Evolutionary conservation across 2,888 invertebrate species (phyloP).

Genomic region (Agonopterix alstromeriana): DNA sequence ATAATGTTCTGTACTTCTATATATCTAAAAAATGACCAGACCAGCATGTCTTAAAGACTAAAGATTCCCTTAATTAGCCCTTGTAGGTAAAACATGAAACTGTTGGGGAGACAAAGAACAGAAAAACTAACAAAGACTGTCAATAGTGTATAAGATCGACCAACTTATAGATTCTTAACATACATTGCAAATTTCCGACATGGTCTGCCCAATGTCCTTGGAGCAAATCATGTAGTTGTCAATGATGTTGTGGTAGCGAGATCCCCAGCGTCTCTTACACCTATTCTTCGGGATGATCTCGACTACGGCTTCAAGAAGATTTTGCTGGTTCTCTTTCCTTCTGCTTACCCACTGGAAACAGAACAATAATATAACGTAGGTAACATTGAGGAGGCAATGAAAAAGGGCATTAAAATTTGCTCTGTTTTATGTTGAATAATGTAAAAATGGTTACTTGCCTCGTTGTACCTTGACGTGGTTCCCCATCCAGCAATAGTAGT

Average conservation of each 20-base stretch:
- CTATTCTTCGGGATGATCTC: constrained; percentile 49
- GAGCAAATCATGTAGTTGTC: constrained; percentile 67
- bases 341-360: constrained; percentile 49
- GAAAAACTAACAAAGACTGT: no score
- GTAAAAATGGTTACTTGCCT: constrained; percentile 30
- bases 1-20: no score
- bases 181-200: constrained; percentile 66
- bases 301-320: constrained; percentile 42
- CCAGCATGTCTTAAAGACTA: no score
- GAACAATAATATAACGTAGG: neutral
- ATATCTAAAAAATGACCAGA: no score
- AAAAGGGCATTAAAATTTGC: neutral
- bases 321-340: constrained; percentile 45
- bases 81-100: no score
- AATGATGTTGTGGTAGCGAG: constrained; percentile 55
- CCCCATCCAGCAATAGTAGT: constrained; percentile 59
- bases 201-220: constrained; percentile 57
- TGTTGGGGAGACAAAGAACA: no score
- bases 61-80: no score
- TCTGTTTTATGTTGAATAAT: neutral
- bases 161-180: constrained; percentile 13
- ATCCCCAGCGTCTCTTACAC: constrained; percentile 60
- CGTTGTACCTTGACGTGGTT: constrained; percentile 47
- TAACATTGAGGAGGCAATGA: no score
- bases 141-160: no score